Base-by-base conservation (phyloP, 1,140 invertebrate species). In the Bathynomus jamesi region DNA sequence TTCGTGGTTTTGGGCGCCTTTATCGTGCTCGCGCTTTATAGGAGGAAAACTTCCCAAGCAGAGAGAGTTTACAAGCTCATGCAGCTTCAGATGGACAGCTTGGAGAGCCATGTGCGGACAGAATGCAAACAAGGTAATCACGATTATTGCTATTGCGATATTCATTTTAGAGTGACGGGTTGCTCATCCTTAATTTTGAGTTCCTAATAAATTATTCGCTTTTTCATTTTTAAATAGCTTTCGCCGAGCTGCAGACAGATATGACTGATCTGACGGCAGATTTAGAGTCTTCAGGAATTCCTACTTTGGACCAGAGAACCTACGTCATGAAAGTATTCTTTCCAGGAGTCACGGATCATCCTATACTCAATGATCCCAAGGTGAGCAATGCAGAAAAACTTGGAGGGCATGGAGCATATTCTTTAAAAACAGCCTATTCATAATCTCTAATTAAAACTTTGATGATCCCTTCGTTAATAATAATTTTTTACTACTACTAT, bases 271-370 rank as follows among this genome's bases (percentile, higher is more conserved):
- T 99, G 76, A 97, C 94, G 31, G 95, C 93, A 40, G 95, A 99
- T 84, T 85, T 98, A 70, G 93, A 96, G 83, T 71, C 92, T 75
- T 92, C 93, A 8, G 96, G 96, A 1, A 98, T 99, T 78, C 96
- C 96, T 4, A 96, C 94, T 7, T 84, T 97, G 60, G 94, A 98
- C 83, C 95, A 97, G 80, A 90, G 94, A 66, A 95, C 92, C 80
- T 99, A 98, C 81, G 94, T 98, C 61, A 97, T 98, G 91, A 96
- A 98, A 83, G 94, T 99, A 13, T 95, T 99, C 81, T 99, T 99
- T 82, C 96, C 96, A 10, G 93, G 92, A 65, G 93, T 95, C 7
- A 89, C 89, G 27, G 92, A 95, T 82, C 93, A 96, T 84, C 93
- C 94, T 0, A 92, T 96, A 80, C 83, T 95, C 60, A 91, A 92